Evolutionary conservation across 2,888 invertebrate species (phyloP), one percentile per base, ranked within the genome.

Genomic region (Fragum fragum): DNA sequence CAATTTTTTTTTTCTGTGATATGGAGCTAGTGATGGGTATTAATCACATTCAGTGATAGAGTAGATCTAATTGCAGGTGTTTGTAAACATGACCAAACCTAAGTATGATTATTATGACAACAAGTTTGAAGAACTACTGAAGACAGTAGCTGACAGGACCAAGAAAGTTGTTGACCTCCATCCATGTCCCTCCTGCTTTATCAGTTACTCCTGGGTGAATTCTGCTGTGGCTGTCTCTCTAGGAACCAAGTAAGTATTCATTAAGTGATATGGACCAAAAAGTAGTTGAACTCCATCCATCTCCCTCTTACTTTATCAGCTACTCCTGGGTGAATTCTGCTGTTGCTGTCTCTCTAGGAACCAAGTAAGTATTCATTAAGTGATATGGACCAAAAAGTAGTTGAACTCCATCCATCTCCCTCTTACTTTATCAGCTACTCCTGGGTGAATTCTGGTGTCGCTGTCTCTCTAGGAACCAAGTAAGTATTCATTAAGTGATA

Each of bases 191-290:
- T 86, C 90, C 7, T 91, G 90, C 71, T 93, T 93, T 85, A 87
- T 93, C 79, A 93, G 91, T 71, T 93, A 92, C 86, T 90, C 89
- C 76, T 93, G 93, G 93, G 85, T 88, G 57, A 93, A 93, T 84
- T 93, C 93, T 7, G 87, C 89, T 11, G 59, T 83, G 21, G 93
- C 93, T 32, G 91, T 91, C 9, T 83, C 83, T 26, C 81, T 81
- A 42, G 92, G 92, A 21, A 89, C 91, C 52, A 90, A 87, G 91
- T 91, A 68, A 28, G 66, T 39, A 9, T 39, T n/a, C n/a, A n/a
- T n/a, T n/a, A n/a, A n/a, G n/a, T n/a, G n/a, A n/a, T n/a, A n/a
- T n/a, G n/a, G n/a, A n/a, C 1, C 78, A 72, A 36, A 73, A n/a
- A n/a, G n/a, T 36, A 9, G 32, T 36, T 36, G 32, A 36, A 3